Evolutionary conservation across 2,113 vertebrate species (phyloP).

Genomic region (Osmerus mordax): DNA sequence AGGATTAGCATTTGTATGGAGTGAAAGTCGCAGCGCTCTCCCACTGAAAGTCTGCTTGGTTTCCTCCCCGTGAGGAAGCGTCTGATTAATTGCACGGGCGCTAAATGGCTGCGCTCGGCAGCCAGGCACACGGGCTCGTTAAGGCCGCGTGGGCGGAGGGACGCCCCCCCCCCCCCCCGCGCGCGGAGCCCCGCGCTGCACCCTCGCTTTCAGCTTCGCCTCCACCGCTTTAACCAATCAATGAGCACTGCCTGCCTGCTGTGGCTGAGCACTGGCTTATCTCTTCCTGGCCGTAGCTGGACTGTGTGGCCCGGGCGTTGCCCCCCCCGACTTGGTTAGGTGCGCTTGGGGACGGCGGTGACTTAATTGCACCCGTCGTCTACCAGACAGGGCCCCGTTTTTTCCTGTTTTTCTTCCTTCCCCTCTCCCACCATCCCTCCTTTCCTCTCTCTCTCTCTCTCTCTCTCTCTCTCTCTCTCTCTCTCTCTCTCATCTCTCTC

Average conservation of each 20-base stretch:
- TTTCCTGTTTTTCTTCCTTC: slow-evolving; percentile 26
- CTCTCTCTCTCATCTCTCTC: no score
- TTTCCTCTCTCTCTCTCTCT: no score
- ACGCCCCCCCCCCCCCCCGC: slow-evolving; percentile 33
- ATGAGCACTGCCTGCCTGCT: slow-evolving; percentile 27
- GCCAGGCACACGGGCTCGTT: slow-evolving; percentile 61
- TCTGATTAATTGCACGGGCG: slow-evolving; percentile 67
- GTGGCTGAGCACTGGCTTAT: slow-evolving; percentile 28
- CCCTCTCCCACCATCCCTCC: slow-evolving; percentile 10
- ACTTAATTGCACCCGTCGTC: not conserved
- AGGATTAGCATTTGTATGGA: slow-evolving; percentile 47
- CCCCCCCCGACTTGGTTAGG: slow-evolving; percentile 10
- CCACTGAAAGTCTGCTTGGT: slow-evolving; percentile 53
- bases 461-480: no score
- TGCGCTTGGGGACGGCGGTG: slow-evolving; percentile 8
- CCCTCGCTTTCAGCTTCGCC: slow-evolving; percentile 39
- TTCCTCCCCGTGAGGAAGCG: slow-evolving; percentile 59
- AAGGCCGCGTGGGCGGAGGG: slow-evolving; percentile 43
- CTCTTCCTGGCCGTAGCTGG: not conserved
- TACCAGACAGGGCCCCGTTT: slow-evolving; percentile 31
- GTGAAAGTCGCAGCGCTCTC: slow-evolving; percentile 54
- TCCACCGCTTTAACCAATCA: slow-evolving; percentile 23
- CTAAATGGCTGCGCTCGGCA: slow-evolving; percentile 66
- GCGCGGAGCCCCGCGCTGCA: slow-evolving; percentile 37
- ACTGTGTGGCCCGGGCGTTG: slow-evolving; percentile 5